Percentiles rank a stretch among this genome's conserved stretches.
These are phyloP conservation scores for Tetragnatha montana DNA, from an alignment of 2,888 invertebrate genomes.

Conservation along the genomic window DNA sequence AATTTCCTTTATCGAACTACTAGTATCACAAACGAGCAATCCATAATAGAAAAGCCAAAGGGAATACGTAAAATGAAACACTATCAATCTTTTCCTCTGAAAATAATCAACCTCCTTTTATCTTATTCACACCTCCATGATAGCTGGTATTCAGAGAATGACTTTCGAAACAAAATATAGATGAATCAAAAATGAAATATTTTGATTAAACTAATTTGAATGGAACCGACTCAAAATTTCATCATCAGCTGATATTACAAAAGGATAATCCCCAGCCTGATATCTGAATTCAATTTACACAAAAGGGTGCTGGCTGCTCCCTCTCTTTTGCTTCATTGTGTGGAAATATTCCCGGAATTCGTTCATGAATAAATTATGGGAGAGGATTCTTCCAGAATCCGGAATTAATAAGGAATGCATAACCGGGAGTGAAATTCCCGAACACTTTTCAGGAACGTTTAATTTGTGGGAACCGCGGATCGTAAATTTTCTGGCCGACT, in stretches of 20 bases:
- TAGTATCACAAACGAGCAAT: too few species aligned
- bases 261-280: neutral
- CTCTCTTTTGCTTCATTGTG: constrained; percentile 29
- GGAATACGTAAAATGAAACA: too few species aligned
- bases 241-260: neutral
- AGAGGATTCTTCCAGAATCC: constrained; percentile 23
- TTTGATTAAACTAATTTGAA: neutral
- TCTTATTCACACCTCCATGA: neutral
- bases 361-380: constrained; percentile 43
- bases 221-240: neutral
- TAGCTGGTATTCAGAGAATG: neutral
- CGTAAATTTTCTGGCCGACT: constrained; percentile 21
- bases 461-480: constrained; percentile 26
- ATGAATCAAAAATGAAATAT: neutral
- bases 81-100: too few species aligned
- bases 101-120: too few species aligned
- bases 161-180: neutral
- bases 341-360: constrained; percentile 33
- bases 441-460: constrained; percentile 31
- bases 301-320: neutral
- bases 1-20: too few species aligned
- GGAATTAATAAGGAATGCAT: constrained; percentile 44
- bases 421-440: constrained; percentile 18
- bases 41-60: too few species aligned
- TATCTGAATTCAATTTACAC: constrained; percentile 33